Evolutionary conservation across 1,140 invertebrate genomes (phyloP).

Genomic region (Venturia canescens): DNA sequence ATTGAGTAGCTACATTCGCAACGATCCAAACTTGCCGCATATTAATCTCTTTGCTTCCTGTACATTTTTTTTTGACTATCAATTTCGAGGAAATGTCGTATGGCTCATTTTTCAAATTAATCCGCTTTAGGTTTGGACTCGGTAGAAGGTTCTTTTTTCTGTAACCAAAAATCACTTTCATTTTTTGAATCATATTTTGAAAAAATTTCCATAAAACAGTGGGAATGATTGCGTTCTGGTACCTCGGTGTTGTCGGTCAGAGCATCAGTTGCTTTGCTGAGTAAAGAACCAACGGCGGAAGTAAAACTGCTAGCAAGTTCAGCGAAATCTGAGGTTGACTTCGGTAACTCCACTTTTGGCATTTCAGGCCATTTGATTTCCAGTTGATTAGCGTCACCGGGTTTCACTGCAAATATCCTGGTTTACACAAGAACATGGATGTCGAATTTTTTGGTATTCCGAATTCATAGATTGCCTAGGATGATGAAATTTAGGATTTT

Average conservation of each 20-base stretch:
- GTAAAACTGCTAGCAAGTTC: conserved; percentile 55
- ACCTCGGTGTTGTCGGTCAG: conserved; percentile 65
- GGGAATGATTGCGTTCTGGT: too few species aligned
- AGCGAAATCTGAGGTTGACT: conserved; percentile 64
- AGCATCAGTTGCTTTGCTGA: conserved; percentile 53
- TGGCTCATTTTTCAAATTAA: neutral
- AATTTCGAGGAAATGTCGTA: neutral
- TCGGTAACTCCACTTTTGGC: conserved; percentile 63
- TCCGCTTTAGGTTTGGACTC: neutral
- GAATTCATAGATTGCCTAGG: neutral
- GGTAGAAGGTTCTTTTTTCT: neutral
- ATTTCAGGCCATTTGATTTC: conserved; percentile 64
- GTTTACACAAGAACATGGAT: conserved; percentile 25
- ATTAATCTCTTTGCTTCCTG: neutral
- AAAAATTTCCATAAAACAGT: too few species aligned
- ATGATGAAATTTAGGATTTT: neutral
- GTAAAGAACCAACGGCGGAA: conserved; percentile 56
- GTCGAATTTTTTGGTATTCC: conserved; percentile 25
- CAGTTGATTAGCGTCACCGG: conserved; percentile 66
- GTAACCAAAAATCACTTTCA: conserved; percentile 2
- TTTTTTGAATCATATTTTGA: too few species aligned
- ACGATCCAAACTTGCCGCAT: neutral
- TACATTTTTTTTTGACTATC: neutral
- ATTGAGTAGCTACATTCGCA: too few species aligned
- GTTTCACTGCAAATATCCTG: conserved; percentile 70